Evolutionary conservation across 2,797 vertebrate genomes (phyloP).

Genomic region (Schizopygopsis malacanthus): DNA sequence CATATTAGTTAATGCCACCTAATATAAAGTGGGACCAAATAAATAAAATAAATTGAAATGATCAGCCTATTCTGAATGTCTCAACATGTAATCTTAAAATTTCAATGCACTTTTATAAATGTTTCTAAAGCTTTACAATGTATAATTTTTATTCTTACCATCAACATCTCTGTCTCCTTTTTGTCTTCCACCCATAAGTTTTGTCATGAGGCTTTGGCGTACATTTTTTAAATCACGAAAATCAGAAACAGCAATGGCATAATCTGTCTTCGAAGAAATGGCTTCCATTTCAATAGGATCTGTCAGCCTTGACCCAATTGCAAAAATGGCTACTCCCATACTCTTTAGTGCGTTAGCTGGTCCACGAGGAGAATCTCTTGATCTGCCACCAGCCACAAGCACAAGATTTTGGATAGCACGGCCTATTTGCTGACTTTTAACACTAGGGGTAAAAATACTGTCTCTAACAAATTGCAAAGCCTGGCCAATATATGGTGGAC

Average conservation of each 20-base stretch:
- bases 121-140: background rate
- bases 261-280: constrained; percentile 68
- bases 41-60: background rate
- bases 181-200: constrained; percentile 60
- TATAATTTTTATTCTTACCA: constrained; percentile 65
- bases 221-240: constrained; percentile 70
- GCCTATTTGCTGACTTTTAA: constrained; percentile 65
- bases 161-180: constrained; percentile 53
- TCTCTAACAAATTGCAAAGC: constrained; percentile 76
- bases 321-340: constrained; percentile 71
- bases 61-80: background rate
- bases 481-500: constrained; percentile 74
- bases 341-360: constrained; percentile 71
- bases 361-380: constrained; percentile 75
- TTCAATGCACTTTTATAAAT: background rate
- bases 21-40: too few relatives aligned
- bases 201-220: constrained; percentile 65
- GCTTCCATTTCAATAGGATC: constrained; percentile 71
- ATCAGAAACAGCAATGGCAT: constrained; percentile 69
- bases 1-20: too few relatives aligned
- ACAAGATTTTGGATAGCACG: constrained; percentile 74
- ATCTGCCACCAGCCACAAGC: constrained; percentile 73
- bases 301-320: constrained; percentile 72
- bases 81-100: background rate
- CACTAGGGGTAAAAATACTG: constrained; percentile 68